These are phyloP conservation scores for Dolichopus griseipennis DNA, from an alignment of 2,888 invertebrate species.

Conservation along the genomic window DNA sequence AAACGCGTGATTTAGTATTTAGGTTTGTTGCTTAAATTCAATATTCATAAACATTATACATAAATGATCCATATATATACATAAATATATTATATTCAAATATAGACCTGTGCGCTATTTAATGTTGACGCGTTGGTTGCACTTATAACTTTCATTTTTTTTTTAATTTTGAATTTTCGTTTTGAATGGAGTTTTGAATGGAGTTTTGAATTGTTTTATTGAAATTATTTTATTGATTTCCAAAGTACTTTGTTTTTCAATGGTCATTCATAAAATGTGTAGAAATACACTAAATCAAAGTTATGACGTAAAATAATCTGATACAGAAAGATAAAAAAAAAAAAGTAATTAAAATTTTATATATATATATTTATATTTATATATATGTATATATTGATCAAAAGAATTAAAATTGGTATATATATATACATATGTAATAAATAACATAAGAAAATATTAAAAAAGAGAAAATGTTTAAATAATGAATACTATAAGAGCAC, in stretches of 20 bases:
- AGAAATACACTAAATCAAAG: neutral
- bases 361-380: neutral
- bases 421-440: no score
- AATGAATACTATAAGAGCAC: neutral
- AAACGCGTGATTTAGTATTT: slow-evolving; percentile 6
- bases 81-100: no score
- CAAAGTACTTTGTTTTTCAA: neutral
- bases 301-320: neutral
- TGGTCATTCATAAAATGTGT: neutral
- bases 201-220: neutral
- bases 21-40: neutral
- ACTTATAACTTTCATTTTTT: neutral
- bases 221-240: neutral
- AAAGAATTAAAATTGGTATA: no score
- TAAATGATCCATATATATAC: no score
- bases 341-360: neutral
- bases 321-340: neutral
- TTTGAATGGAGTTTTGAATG: no score
- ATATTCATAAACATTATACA: neutral
- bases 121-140: neutral
- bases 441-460: neutral
- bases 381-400: no score
- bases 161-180: no score
- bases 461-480: neutral
- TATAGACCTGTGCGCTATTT: neutral